A percentile compares a stretch with the other conserved stretches of the same genome.
These are phyloP conservation scores for Albula glossodonta DNA, from an alignment of 2,113 vertebrate species.

Conservation along the genomic window DNA sequence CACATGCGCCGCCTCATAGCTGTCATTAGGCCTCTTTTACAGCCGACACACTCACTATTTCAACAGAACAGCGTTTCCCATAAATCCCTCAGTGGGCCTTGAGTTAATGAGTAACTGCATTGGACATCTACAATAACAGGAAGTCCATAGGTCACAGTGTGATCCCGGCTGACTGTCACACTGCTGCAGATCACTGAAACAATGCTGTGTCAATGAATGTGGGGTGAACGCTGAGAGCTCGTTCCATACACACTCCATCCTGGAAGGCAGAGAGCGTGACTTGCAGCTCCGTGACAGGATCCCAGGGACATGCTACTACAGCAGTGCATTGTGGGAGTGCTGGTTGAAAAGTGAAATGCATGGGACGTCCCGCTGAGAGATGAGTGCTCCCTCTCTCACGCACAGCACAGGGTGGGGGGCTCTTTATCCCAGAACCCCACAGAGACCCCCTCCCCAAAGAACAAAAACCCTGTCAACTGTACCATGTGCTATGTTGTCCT, in stretches of 20 bases:
- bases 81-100: not conserved
- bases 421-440: not conserved
- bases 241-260: not conserved
- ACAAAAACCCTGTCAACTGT: conserved; percentile 9
- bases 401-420: not conserved
- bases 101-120: not conserved
- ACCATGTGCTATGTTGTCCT: conserved; percentile 2
- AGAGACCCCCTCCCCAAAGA: not conserved
- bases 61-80: not conserved
- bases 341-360: not conserved
- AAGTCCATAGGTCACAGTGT: not conserved
- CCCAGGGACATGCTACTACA: not conserved
- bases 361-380: not conserved
- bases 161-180: not conserved
- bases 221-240: not conserved
- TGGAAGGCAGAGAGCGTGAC: not conserved
- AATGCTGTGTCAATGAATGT: not conserved
- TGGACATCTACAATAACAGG: not conserved
- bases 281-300: not conserved
- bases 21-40: conserved; percentile 5
- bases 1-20: not conserved
- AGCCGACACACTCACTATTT: not conserved
- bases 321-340: not conserved
- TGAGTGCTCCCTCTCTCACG: not conserved
- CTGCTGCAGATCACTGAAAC: not conserved